Base-by-base conservation (phyloP, 2,113 vertebrate species). In the Colinus virginianus region DNA sequence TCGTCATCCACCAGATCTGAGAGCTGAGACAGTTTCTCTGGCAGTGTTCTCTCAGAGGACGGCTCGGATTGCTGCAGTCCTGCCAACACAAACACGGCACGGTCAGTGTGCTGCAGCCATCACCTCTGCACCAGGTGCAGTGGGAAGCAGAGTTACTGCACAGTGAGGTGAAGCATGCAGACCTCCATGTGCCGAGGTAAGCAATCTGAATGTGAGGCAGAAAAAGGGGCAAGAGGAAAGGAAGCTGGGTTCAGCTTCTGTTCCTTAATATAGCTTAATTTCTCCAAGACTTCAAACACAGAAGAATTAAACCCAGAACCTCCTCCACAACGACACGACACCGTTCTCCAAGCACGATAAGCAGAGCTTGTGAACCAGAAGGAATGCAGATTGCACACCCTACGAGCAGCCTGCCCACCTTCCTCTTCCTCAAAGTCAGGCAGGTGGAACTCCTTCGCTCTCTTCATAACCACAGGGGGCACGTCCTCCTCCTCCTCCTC, bases 1-100 rank as follows among this genome's bases (percentile, higher is more conserved):
- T 97, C 96, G 2, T 95, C 97, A 11, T 98, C 96, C 8, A 80
- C 10, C 48, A 94, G 76, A 30, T 72, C 51, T 0, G 89, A 88
- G 18, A 81, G 78, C 0, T 21, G 20, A 26, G 40, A 58, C 2
- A 78, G 61, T 19, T 30, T 61, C 70, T 93, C 90, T 0, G 63
- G 23, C 46, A 87, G 59, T 87, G 75, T 71, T 4, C 61, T 43
- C 67, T 86, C 51, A 11, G 79, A 59, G 42, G 85, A 87, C 15
- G 82, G 77, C 16, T 94, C 95, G 38, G 95, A 87, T 17, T 66
- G 36, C 22, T 88, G 95, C 87, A 88, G 51, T 20, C 95, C 97
- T 97, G 96, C 62, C 62, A 80, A 84, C 16, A 11, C 68, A 80
- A 36, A 21, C n/a, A 2, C 13, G 30, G 80, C 2, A 9, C 17